phyloP scores from a whole-genome alignment of 2,797 vertebrate species.

The Danio albolineatus region DNA sequence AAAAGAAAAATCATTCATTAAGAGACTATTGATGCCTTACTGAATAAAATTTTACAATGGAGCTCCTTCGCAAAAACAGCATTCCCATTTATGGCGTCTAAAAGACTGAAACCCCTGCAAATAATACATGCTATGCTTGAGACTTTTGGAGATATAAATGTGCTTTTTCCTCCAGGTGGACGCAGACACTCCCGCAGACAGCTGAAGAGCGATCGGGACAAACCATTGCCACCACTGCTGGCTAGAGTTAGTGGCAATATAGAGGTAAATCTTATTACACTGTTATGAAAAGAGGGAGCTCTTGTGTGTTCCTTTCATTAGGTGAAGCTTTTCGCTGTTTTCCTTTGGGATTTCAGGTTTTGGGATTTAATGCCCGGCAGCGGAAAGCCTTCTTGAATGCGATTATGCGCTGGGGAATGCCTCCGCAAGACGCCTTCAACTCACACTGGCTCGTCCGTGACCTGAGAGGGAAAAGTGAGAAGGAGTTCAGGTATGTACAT shows the following conservation, averaged over 20 bases:
- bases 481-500: slow-evolving; percentile 90
- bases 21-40: too few species aligned
- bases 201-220: slow-evolving; percentile 94
- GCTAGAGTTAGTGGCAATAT: slow-evolving; percentile 97
- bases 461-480: slow-evolving; percentile 95
- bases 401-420: slow-evolving; percentile 99
- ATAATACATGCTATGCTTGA: too few species aligned
- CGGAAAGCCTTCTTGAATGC: slow-evolving; percentile 97
- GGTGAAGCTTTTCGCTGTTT: slow-evolving; percentile 3
- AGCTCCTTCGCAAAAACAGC: too few species aligned
- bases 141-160: too few species aligned
- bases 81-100: too few species aligned
- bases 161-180: slow-evolving; percentile 80
- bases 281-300: neutral
- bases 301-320: neutral
- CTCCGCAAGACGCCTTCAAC: slow-evolving; percentile 98
- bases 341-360: slow-evolving; percentile 80
- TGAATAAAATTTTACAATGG: too few species aligned
- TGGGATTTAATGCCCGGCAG: slow-evolving; percentile 97
- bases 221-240: slow-evolving; percentile 93
- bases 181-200: slow-evolving; percentile 94
- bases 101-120: too few species aligned
- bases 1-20: too few species aligned
- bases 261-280: slow-evolving; percentile 79
- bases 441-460: slow-evolving; percentile 98